These are phyloP conservation scores for Chiridota heheva DNA, from an alignment of 35 echinoderm and acorn worm genomes.

Conservation along the genomic window DNA sequence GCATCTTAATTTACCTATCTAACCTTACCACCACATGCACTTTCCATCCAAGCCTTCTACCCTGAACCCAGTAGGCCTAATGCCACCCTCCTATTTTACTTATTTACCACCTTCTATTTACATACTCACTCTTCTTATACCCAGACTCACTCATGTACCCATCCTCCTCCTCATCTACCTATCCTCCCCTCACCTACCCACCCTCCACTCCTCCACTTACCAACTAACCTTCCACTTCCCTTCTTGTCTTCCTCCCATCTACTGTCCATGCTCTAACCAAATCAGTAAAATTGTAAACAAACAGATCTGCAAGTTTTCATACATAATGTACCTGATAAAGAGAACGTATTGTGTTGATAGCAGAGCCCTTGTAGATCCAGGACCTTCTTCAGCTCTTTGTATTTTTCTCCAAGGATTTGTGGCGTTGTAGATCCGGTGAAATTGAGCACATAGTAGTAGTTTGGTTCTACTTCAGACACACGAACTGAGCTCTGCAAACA, in stretches of 20 bases:
- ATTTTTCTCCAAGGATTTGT: neutral
- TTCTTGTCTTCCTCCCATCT: neutral
- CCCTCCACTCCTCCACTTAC: no score
- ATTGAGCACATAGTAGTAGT: constrained; percentile 13
- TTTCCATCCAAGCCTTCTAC: no score
- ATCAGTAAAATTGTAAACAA: neutral
- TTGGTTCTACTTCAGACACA: neutral
- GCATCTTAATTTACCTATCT: no score
- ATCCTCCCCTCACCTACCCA: no score
- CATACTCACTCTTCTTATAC: no score
- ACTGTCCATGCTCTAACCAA: neutral
- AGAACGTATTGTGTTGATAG: neutral
- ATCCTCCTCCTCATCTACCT: no score
- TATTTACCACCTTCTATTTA: no score
- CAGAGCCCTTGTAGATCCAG: neutral
- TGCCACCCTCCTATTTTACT: no score
- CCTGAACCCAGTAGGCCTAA: no score
- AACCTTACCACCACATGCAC: no score
- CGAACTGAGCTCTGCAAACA: neutral
- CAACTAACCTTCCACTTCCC: no score
- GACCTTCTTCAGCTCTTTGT: neutral
- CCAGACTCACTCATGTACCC: no score
- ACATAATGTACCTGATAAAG: constrained; percentile 6
- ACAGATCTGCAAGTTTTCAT: neutral
- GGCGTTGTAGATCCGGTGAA: constrained; percentile 19